Conservation (phyloP, 2,113 vertebrate species). For the Mormoops blainvillei region DNA sequence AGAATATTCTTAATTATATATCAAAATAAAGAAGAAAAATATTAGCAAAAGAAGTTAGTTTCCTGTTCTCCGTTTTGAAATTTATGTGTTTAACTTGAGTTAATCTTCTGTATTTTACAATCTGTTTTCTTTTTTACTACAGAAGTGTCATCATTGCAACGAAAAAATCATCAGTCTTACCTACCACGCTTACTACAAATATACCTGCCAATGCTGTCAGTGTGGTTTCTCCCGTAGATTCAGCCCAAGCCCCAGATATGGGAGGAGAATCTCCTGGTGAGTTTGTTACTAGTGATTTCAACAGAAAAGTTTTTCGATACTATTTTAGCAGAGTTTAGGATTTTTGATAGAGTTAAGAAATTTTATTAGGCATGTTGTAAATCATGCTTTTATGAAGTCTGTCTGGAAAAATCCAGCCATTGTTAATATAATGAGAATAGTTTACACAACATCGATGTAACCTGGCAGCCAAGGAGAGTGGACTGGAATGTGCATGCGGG, state of each 20-base stretch:
- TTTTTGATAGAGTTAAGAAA: neutral
- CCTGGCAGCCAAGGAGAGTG: too few relatives aligned
- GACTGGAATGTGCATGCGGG: too few relatives aligned
- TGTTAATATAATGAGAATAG: too few relatives aligned
- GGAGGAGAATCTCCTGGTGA: conserved; percentile 85
- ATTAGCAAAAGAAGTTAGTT: neutral
- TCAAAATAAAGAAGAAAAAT: neutral
- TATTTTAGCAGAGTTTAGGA: neutral
- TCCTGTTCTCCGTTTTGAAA: conserved; percentile 28
- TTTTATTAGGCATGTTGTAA: neutral
- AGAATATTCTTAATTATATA: neutral
- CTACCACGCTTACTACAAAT: conserved; percentile 74
- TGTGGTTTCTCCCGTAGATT: conserved; percentile 89
- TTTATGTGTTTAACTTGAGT: neutral
- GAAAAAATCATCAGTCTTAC: conserved; percentile 83
- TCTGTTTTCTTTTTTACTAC: conserved; percentile 21
- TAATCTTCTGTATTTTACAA: neutral
- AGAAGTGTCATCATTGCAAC: conserved; percentile 95
- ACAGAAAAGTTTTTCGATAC: neutral
- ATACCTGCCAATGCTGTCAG: conserved; percentile 86
- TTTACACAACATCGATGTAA: too few relatives aligned
- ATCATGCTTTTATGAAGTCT: neutral
- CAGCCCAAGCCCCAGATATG: conserved; percentile 77
- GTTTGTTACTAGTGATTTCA: conserved; percentile 44
- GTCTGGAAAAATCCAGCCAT: too few relatives aligned